Evolutionary conservation across 2,797 vertebrate species (phyloP).

Genomic region (Todus mexicanus): DNA sequence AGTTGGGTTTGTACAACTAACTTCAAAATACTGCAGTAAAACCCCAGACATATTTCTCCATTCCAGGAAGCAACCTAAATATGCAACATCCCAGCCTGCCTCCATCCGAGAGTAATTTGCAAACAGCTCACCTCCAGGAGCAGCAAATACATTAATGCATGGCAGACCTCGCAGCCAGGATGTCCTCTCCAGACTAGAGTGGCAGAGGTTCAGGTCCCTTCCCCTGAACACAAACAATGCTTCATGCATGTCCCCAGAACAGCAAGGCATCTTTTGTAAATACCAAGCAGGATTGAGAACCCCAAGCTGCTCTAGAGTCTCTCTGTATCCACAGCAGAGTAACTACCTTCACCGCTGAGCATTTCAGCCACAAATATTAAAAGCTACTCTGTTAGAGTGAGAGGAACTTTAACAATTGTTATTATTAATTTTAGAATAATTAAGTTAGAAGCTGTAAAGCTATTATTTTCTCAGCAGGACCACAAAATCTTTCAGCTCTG

Average conservation of each 20-base stretch:
- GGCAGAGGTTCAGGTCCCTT: not conserved
- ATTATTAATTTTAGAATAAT: constrained; percentile 71
- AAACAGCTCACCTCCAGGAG: not conserved
- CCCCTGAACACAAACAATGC: no score
- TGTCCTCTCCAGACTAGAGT: not conserved
- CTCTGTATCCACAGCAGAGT: not conserved
- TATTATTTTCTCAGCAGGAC: constrained; percentile 72
- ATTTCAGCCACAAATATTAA: constrained; percentile 58
- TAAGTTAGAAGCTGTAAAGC: constrained; percentile 55
- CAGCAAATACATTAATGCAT: not conserved
- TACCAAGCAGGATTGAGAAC: not conserved
- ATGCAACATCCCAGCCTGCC: not conserved
- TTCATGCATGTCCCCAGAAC: not conserved
- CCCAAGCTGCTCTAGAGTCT: not conserved
- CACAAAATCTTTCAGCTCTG: constrained; percentile 45
- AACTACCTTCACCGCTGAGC: constrained; percentile 5
- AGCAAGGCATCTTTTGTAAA: not conserved
- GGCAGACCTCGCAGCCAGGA: not conserved
- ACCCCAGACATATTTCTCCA: not conserved
- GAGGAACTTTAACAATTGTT: constrained; percentile 69
- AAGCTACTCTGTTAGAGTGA: constrained; percentile 52
- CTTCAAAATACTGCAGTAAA: not conserved
- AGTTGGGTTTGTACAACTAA: not conserved
- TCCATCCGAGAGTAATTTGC: not conserved
- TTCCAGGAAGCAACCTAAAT: not conserved